These are phyloP conservation scores for Apodemus agrarius DNA, from an alignment of 2,797 vertebrate genomes.

Conservation along the genomic window DNA sequence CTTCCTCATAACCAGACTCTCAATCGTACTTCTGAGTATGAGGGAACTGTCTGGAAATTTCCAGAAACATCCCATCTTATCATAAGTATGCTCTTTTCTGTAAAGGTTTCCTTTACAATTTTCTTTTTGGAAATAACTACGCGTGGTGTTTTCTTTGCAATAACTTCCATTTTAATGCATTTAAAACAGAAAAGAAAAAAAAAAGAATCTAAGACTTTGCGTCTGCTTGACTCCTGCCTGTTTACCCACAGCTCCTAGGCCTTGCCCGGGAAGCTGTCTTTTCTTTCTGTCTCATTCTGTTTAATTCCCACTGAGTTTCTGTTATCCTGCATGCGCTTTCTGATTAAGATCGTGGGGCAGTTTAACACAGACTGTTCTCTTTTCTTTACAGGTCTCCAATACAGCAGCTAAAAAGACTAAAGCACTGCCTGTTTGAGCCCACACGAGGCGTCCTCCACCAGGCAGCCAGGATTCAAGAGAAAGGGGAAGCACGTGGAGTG, in stretches of 20 bases:
- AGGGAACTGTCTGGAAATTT: constrained; percentile 80
- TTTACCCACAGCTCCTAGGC: not conserved
- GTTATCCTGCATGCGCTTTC: not conserved
- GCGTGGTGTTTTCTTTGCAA: not conserved
- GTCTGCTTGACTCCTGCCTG: not conserved
- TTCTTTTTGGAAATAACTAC: constrained; percentile 53
- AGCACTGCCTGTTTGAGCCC: not conserved
- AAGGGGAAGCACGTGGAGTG: not conserved
- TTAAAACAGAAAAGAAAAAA: not conserved
- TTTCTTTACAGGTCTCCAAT: constrained; percentile 19
- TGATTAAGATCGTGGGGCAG: not conserved
- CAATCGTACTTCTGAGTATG: constrained; percentile 71
- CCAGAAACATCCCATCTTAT: constrained; percentile 60
- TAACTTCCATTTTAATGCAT: constrained; percentile 20
- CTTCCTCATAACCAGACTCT: constrained; percentile 73
- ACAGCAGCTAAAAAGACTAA: constrained; percentile 1
- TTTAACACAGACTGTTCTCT: not conserved
- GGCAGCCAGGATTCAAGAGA: constrained; percentile 37
- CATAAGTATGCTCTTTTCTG: constrained; percentile 62
- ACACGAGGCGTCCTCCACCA: not conserved
- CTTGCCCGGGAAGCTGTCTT: not conserved
- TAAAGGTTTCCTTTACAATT: constrained; percentile 23
- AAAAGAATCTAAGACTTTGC: not conserved
- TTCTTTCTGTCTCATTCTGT: not conserved
- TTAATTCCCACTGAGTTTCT: not conserved